phyloP scores from a whole-genome alignment of 2,113 vertebrate genomes.

The Nyctereutes procyonoides region DNA sequence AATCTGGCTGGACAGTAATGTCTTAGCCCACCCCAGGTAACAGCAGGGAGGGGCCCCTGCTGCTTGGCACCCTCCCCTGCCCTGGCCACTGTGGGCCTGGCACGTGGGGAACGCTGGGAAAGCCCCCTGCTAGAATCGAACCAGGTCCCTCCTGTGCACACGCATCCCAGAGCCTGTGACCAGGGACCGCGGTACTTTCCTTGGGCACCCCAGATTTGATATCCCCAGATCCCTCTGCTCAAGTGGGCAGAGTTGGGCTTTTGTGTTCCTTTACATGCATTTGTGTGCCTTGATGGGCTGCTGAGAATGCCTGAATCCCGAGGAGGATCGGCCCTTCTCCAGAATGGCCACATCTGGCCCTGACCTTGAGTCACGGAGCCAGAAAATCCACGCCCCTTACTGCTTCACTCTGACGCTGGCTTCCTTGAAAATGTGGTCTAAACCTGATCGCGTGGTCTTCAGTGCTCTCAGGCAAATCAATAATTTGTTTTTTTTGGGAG shows the following conservation, averaged over 20 bases:
- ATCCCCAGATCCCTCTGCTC: not conserved
- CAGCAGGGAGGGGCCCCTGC: not conserved
- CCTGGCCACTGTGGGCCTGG: fast-evolving
- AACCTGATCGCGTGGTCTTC: fast-evolving
- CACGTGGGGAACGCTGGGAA: not conserved
- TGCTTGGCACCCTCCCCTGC: fast-evolving
- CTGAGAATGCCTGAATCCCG: fast-evolving
- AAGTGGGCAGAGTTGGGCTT: not conserved
- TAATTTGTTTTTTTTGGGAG: fast-evolving
- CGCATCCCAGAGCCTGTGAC: not conserved
- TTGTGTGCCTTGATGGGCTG: fast-evolving
- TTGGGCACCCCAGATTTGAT: too few species aligned
- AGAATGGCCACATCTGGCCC: fast-evolving
- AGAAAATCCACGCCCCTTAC: fast-evolving
- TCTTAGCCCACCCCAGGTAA: fast-evolving
- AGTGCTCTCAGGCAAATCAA: not conserved
- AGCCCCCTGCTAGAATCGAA: fast-evolving
- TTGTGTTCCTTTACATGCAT: fast-evolving
- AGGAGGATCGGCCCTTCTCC: not conserved
- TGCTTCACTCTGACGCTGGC: fast-evolving
- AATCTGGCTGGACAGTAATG: fast-evolving
- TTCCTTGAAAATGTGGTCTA: too few species aligned
- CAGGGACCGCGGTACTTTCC: fast-evolving
- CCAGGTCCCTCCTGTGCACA: fast-evolving
- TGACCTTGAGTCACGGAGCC: not conserved